These are phyloP conservation scores for Scortum barcoo DNA, from an alignment of 2,113 vertebrate genomes.

Conservation along the genomic window DNA sequence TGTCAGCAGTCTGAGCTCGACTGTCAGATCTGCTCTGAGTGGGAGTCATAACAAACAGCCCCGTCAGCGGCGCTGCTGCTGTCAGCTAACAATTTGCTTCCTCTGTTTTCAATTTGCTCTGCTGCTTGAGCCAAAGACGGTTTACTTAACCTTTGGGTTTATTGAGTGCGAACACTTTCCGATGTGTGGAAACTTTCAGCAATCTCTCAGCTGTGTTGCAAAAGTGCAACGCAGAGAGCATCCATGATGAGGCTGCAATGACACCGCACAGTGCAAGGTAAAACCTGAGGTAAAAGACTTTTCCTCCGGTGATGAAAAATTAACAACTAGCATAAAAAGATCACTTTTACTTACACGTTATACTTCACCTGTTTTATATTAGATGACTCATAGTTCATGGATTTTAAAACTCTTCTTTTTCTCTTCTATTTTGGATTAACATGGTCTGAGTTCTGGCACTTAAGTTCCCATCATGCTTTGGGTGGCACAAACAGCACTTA, in stretches of 20 bases:
- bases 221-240: not conserved
- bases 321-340: not conserved
- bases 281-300: not conserved
- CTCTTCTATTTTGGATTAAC: not conserved
- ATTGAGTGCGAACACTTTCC: constrained; percentile 38
- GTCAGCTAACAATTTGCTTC: constrained; percentile 65
- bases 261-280: rapidly evolving
- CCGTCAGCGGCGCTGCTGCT: constrained; percentile 26
- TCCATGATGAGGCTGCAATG: not conserved
- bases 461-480: not conserved
- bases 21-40: constrained; percentile 56
- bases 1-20: constrained; percentile 45
- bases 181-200: constrained; percentile 27
- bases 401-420: not conserved
- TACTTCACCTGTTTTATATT: not conserved
- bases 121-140: constrained; percentile 43
- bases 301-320: too few relatives aligned
- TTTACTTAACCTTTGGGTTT: constrained; percentile 58
- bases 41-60: constrained; percentile 63
- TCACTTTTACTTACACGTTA: not conserved
- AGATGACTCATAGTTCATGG: not conserved
- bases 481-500: not conserved
- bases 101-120: constrained; percentile 63
- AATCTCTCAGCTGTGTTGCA: constrained; percentile 2
- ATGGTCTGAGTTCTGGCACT: not conserved